Conservation (phyloP, 2,888 invertebrate species). For the Temnothorax unifasciatus region DNA sequence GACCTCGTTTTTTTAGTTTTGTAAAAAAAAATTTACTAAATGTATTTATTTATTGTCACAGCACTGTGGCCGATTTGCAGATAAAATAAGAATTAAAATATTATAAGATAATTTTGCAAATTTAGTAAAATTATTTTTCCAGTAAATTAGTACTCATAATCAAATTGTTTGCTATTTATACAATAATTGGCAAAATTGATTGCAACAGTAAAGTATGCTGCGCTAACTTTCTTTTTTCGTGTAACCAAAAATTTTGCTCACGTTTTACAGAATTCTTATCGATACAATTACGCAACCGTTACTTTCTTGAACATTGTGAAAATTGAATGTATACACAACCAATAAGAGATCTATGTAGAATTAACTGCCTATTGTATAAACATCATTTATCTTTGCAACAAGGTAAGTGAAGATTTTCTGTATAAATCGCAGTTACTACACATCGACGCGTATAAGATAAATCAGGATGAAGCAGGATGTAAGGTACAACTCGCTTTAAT, state of each 20-base stretch:
- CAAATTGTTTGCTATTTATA: background rate
- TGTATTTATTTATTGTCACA: background rate
- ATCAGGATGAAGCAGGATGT: constrained; percentile 34
- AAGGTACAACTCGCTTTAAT: constrained; percentile 16
- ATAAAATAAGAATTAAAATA: background rate
- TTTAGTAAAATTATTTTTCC: background rate
- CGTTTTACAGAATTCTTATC: background rate
- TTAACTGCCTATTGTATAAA: background rate
- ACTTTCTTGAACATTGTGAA: background rate
- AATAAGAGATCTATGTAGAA: background rate
- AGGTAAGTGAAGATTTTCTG: constrained; percentile 13
- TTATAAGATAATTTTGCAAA: background rate
- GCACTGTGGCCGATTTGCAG: background rate
- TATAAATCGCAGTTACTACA: constrained; percentile 12
- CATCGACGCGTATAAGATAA: background rate
- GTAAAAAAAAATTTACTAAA: background rate
- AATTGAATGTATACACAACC: background rate
- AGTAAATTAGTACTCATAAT: background rate
- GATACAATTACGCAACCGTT: background rate
- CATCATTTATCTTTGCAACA: constrained; percentile 24
- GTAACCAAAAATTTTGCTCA: constrained; percentile 19
- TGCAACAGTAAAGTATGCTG: background rate
- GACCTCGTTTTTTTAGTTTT: background rate
- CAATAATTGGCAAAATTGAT: constrained; percentile 6
- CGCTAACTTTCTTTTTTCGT: background rate